Conservation (phyloP, 2,113 vertebrate genomes). For the Steatornis caripensis region DNA sequence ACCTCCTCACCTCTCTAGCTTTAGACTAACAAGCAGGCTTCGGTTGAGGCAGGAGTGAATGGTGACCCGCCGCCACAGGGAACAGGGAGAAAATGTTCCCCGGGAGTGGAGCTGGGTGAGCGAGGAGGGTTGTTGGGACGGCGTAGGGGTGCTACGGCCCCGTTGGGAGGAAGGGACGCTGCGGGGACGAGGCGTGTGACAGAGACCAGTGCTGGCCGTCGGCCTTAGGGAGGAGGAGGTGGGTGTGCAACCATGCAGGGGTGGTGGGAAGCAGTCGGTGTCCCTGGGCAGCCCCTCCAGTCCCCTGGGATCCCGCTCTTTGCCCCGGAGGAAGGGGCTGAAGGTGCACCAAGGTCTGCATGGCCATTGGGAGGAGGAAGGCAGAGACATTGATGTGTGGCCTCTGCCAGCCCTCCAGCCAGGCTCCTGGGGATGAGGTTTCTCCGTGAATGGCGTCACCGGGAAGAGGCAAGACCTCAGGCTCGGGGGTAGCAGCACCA, state of each 20-base stretch:
- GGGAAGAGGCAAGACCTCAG: not conserved
- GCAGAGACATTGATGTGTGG: not conserved
- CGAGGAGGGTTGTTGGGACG: not conserved
- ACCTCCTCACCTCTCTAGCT: not conserved
- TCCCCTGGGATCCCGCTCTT: too few species aligned
- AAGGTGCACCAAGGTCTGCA: not conserved
- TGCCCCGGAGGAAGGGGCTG: not conserved
- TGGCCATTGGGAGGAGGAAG: not conserved
- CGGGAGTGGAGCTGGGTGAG: not conserved
- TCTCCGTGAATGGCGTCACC: not conserved
- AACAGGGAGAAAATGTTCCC: not conserved
- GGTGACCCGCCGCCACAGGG: too few species aligned
- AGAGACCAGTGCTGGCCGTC: not conserved
- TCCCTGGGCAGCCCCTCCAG: not conserved
- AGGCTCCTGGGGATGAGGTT: not conserved
- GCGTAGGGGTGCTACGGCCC: not conserved
- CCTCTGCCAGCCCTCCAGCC: not conserved
- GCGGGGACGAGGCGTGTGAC: not conserved
- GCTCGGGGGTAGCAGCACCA: fast-evolving
- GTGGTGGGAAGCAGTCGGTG: not conserved
- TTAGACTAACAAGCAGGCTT: not conserved
- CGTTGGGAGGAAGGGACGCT: not conserved
- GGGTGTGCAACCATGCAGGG: not conserved
- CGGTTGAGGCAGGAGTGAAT: not conserved
- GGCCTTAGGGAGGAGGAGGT: not conserved